Evolutionary conservation across 1,140 invertebrate species (phyloP).

Genomic region (Magallana ariakensis): DNA sequence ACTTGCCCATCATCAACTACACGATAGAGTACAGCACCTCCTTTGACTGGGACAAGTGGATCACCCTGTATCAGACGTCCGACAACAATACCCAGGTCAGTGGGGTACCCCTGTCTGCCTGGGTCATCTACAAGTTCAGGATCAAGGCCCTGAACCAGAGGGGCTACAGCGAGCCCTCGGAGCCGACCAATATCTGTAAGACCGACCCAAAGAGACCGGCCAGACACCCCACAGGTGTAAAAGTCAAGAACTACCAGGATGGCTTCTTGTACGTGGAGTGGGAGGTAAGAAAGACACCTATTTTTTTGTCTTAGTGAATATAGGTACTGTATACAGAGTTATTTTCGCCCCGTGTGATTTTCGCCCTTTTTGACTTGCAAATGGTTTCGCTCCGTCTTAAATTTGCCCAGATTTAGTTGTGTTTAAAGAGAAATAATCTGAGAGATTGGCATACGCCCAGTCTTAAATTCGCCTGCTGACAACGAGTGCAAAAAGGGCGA

Average conservation of each 20-base stretch:
- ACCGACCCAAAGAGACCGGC: conserved; percentile 94
- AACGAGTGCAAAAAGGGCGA: too few species aligned
- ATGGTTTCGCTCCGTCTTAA: too few species aligned
- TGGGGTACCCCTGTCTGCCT: conserved; percentile 48
- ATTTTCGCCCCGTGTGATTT: too few species aligned
- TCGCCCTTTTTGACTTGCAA: too few species aligned
- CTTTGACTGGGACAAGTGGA: conserved; percentile 95
- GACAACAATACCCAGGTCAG: neutral
- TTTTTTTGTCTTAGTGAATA: too few species aligned
- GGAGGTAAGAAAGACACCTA: conserved; percentile 84
- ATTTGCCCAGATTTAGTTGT: too few species aligned
- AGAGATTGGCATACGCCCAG: too few species aligned
- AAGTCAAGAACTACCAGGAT: conserved; percentile 92
- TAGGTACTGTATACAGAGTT: too few species aligned
- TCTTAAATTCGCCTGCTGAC: too few species aligned
- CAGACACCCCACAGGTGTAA: conserved; percentile 97
- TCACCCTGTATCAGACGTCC: neutral
- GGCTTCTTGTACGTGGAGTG: conserved; percentile 96
- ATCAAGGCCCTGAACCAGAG: conserved; percentile 64
- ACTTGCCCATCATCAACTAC: conserved; percentile 93
- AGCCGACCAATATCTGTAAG: conserved; percentile 84
- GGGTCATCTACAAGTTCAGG: conserved; percentile 64
- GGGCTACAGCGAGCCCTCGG: conserved; percentile 62
- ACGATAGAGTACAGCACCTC: conserved; percentile 95
- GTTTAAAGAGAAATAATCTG: too few species aligned